Percentiles rank a stretch among this genome's conserved stretches.
phyloP scores from a whole-genome alignment of 2,888 invertebrate genomes.

The Dolichomitus sp. region DNA sequence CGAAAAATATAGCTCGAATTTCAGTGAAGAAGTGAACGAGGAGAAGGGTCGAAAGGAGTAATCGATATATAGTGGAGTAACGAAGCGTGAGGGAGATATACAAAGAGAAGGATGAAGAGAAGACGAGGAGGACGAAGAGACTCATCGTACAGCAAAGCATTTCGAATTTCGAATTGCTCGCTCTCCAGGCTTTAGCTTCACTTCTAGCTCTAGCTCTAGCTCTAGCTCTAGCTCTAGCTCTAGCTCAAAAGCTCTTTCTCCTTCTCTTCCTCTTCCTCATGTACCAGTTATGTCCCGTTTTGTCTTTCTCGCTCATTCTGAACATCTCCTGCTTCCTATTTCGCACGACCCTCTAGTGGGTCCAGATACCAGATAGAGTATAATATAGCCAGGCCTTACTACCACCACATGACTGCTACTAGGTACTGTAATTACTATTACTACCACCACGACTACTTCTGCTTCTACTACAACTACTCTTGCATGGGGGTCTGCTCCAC shows the following conservation, averaged over 20 bases:
- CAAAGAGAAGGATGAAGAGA: conserved; percentile 58
- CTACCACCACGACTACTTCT: conserved; percentile 32
- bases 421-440: conserved; percentile 49
- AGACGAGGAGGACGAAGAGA: conserved; percentile 26
- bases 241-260: conserved; percentile 25
- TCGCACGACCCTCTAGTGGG: conserved; percentile 14
- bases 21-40: conserved; percentile 42
- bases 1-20: conserved; percentile 46
- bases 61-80: conserved; percentile 37
- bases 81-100: conserved; percentile 6
- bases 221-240: conserved; percentile 45
- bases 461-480: conserved; percentile 1
- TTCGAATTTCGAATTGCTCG: conserved; percentile 46
- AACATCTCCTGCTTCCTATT: conserved; percentile 39
- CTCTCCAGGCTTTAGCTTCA: conserved; percentile 35
- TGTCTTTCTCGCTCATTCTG: conserved; percentile 32
- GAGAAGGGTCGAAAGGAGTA: conserved; percentile 30
- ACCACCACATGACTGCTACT: conserved; percentile 33
- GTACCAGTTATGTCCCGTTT: conserved; percentile 9
- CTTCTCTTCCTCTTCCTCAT: conserved; percentile 2
- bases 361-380: conserved; percentile 35
- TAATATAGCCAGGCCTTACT: conserved; percentile 41
- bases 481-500: conserved; percentile 14
- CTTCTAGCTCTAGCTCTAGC: conserved; percentile 26
- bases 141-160: conserved; percentile 27